A percentile compares a stretch with the other conserved stretches of the same genome.
These are phyloP conservation scores for Conus betulinus DNA, from an alignment of 1,140 invertebrate genomes.

Conservation along the genomic window DNA sequence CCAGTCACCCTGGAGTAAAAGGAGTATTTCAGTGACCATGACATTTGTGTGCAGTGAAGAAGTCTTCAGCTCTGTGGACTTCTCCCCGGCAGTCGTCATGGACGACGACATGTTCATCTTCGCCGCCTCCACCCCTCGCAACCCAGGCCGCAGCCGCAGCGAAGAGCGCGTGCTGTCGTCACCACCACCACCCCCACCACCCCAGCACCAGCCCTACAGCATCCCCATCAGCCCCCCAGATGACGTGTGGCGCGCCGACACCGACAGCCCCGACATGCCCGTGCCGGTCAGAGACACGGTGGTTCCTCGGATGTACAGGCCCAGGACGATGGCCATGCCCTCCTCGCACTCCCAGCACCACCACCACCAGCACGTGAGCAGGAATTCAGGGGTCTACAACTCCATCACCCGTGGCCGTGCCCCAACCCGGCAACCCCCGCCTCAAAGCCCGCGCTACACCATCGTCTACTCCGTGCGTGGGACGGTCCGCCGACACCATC, in stretches of 20 bases:
- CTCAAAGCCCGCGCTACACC: constrained; percentile 19
- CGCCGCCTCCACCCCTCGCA: constrained; percentile 38
- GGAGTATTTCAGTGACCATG: too few relatives aligned
- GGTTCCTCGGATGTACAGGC: constrained; percentile 8
- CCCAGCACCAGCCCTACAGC: not conserved
- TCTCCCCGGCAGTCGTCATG: constrained; percentile 4
- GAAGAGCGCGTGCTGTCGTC: constrained; percentile 13
- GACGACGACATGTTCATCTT: constrained; percentile 30
- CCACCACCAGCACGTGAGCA: not conserved
- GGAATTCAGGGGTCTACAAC: not conserved
- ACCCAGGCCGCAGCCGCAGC: constrained; percentile 10
- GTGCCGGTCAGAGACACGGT: not conserved
- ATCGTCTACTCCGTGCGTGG: constrained; percentile 26
- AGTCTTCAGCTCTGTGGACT: constrained; percentile 32
- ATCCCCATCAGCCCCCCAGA: not conserved
- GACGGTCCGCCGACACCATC: constrained; percentile 11
- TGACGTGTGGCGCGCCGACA: not conserved
- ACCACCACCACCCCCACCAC: not conserved
- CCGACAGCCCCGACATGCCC: not conserved
- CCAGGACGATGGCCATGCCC: not conserved
- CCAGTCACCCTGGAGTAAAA: too few relatives aligned
- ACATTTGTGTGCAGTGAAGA: constrained; percentile 34
- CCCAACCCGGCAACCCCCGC: not conserved
- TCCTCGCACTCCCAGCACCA: not conserved
- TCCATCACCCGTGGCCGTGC: constrained; percentile 8